Evolutionary conservation across 1,140 invertebrate species (phyloP).

Genomic region (Harpegnathos saltator): DNA sequence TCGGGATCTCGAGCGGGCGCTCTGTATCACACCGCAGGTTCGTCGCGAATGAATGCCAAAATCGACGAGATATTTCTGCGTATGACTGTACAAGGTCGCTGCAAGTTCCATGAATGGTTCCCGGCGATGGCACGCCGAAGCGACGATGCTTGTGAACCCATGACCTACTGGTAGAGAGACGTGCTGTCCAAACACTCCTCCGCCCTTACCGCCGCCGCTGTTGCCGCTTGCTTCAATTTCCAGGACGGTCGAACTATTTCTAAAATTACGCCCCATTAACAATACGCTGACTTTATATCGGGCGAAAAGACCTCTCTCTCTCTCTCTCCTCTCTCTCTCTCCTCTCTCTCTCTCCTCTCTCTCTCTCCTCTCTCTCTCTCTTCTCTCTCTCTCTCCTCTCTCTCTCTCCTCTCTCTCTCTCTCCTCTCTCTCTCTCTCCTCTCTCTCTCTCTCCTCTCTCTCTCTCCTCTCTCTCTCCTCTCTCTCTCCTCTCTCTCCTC

Average conservation of each 20-base stretch:
- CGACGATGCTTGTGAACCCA: conserved; percentile 55
- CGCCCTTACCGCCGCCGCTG: too few species aligned
- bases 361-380: too few species aligned
- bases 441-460: too few species aligned
- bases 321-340: too few species aligned
- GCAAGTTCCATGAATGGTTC: conserved; percentile 76
- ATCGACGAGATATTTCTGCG: conserved; percentile 61
- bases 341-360: too few species aligned
- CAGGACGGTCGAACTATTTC: conserved; percentile 47
- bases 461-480: too few species aligned
- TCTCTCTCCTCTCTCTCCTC: too few species aligned
- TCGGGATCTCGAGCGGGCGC: too few species aligned
- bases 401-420: too few species aligned
- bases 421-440: too few species aligned
- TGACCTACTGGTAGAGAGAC: conserved; percentile 69
- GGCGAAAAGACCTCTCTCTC: not conserved
- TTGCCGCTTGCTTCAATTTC: conserved; percentile 21
- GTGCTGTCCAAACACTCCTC: conserved; percentile 21
- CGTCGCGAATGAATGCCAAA: conserved; percentile 21
- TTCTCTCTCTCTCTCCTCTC: too few species aligned
- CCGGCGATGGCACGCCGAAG: conserved; percentile 60
- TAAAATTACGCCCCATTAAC: conserved; percentile 49
- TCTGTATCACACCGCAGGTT: not conserved
- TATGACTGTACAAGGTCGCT: conserved; percentile 72
- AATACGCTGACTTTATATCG: conserved; percentile 46